Evolutionary conservation across 1,140 invertebrate species (phyloP).

Genomic region (Adoxophyes honmai): DNA sequence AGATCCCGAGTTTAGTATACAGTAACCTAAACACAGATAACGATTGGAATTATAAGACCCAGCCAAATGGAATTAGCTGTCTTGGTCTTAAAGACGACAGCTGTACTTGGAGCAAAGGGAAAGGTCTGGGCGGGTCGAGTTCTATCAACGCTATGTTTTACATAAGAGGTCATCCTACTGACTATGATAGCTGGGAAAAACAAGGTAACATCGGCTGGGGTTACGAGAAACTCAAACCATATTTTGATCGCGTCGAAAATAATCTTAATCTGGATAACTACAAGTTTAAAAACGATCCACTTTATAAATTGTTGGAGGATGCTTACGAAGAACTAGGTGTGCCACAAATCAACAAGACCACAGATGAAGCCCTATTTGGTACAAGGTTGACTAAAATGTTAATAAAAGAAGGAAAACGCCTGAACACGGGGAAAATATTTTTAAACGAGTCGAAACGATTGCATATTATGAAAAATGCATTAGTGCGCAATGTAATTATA

Average conservation of each 20-base stretch:
- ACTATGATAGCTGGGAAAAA: conserved; percentile 82
- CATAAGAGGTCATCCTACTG: conserved; percentile 81
- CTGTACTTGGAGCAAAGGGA: conserved; percentile 84
- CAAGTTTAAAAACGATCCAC: conserved; percentile 36
- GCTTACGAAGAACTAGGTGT: conserved; percentile 48
- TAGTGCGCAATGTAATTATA: conserved; percentile 50
- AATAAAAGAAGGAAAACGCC: conserved; percentile 77
- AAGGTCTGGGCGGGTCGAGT: conserved; percentile 86
- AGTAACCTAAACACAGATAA: conserved; percentile 65
- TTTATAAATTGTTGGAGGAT: conserved; percentile 57
- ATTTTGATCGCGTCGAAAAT: conserved; percentile 76
- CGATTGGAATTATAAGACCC: conserved; percentile 84
- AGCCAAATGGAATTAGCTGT: conserved; percentile 78
- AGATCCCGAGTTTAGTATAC: conserved; percentile 78
- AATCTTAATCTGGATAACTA: conserved; percentile 32
- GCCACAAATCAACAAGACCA: conserved; percentile 33
- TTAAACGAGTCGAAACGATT: conserved; percentile 80
- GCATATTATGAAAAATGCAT: conserved; percentile 62
- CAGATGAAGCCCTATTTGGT: conserved; percentile 61
- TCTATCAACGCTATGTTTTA: conserved; percentile 91
- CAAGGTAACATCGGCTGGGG: conserved; percentile 79
- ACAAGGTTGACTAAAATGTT: conserved; percentile 57
- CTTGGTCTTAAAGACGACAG: conserved; percentile 66
- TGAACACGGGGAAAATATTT: conserved; percentile 79
- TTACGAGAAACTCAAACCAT: conserved; percentile 81